A percentile compares a stretch with the other conserved stretches of the same genome.
These are phyloP conservation scores for Anneissia japonica DNA, from an alignment of 35 echinoderm and acorn worm species.

Conservation along the genomic window DNA sequence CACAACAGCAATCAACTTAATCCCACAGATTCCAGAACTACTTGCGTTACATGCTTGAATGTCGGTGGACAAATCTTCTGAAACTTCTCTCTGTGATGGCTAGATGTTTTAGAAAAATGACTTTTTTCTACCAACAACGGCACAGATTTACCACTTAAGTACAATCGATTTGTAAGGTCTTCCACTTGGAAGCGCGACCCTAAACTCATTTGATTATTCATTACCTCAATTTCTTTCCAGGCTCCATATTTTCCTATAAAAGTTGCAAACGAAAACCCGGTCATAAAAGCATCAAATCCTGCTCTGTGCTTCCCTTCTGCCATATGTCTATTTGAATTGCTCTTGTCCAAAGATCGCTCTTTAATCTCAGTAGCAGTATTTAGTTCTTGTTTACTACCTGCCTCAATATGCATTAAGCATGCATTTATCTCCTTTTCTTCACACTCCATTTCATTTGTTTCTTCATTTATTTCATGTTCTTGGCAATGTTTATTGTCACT, in stretches of 20 bases:
- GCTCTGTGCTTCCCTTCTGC: slow-evolving; percentile 69
- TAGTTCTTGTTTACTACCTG: neutral
- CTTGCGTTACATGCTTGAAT: neutral
- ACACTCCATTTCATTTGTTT: too few relatives aligned
- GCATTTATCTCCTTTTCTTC: neutral
- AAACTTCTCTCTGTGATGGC: slow-evolving; percentile 75
- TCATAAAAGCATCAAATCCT: slow-evolving; percentile 99
- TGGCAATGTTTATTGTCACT: too few relatives aligned
- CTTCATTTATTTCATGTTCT: neutral
- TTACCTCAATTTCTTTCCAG: neutral
- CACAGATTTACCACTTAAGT: slow-evolving; percentile 67
- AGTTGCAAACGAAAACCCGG: slow-evolving; percentile 68
- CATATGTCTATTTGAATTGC: neutral
- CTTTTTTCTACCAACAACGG: slow-evolving; percentile 72
- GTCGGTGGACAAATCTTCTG: slow-evolving; percentile 7
- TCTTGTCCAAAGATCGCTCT: neutral
- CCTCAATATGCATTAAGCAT: neutral
- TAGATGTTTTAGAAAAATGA: slow-evolving; percentile 69
- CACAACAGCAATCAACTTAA: neutral
- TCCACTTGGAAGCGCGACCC: slow-evolving; percentile 19
- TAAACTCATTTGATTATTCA: neutral
- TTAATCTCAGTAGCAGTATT: neutral
- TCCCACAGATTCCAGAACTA: neutral
- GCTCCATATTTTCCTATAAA: slow-evolving; percentile 30
- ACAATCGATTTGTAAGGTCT: slow-evolving; percentile 58